These are phyloP conservation scores for Acipenser ruthenus DNA, from an alignment of 2,797 vertebrate genomes.

Conservation along the genomic window DNA sequence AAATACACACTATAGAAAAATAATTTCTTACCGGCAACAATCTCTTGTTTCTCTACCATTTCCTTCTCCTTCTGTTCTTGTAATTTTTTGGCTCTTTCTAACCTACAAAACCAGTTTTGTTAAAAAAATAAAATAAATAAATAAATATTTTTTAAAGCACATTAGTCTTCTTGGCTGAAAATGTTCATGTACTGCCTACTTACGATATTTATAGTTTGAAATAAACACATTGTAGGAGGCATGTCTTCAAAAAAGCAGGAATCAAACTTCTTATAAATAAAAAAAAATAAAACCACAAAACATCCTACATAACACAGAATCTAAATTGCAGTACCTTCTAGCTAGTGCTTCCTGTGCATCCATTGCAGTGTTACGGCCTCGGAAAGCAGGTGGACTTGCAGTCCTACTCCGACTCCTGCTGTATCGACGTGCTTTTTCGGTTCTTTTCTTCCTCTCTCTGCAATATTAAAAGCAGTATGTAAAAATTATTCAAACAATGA, in stretches of 20 bases:
- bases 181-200: neutral
- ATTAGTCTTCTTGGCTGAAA: neutral
- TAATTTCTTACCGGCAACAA: conserved; percentile 66
- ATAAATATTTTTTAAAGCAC: neutral
- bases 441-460: conserved; percentile 86
- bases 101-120: conserved; percentile 44
- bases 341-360: conserved; percentile 95
- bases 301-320: neutral
- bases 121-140: conserved; percentile 7
- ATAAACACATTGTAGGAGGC: neutral
- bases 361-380: conserved; percentile 94
- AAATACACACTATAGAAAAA: neutral
- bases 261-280: neutral
- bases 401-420: conserved; percentile 77
- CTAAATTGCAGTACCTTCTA: conserved; percentile 65
- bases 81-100: conserved; percentile 95
- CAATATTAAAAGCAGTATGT: conserved; percentile 15
- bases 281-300: conserved; percentile 2
- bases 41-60: conserved; percentile 88
- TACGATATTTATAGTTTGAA: neutral
- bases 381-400: conserved; percentile 75
- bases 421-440: conserved; percentile 80
- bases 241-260: too few relatives aligned
- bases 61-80: conserved; percentile 97
- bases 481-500: conserved; percentile 25